Evolutionary conservation across 2,888 invertebrate genomes (phyloP), one percentile per base, ranked within the genome.

Genomic region (Malthinus flaveolus): DNA sequence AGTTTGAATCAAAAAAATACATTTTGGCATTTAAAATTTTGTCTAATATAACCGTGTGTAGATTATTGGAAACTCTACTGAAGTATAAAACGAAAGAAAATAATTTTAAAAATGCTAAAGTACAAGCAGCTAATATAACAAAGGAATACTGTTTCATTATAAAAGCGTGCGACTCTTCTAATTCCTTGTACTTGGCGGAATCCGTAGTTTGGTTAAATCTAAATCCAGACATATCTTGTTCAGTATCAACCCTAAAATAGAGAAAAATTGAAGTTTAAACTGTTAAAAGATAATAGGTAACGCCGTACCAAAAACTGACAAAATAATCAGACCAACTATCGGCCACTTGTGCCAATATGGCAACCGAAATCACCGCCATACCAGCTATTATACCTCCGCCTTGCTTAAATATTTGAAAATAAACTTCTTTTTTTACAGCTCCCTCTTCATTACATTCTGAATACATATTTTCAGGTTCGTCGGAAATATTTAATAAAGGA

Each of bases 371-470:
- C 12, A 72, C 56, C 2, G 63, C 31, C 7, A 63, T 47, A 31
- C 68, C 55, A 6, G 69, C 36, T 1, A 61, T 31, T 11, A 66
- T 59, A 34, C 72, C 71, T 8, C 72, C 72, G 32, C 70, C 71
- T 44, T 62, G 67, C 46, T 61, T 57, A 13, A 68, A 62, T 59
- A 74, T 74, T 46, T 64, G 66, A 42, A 61, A 66, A 39, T 73
- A 75, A 13, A 70, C 63, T 1, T 45, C 42, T 10, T 64, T 59
- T 7, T 64, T 63, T 0, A 74, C 71, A 53, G 64, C 65, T 13
- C 74, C 74, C 9, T 59, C 47, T 56, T 69, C 59, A 10, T 70
- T 63, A 1, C 46, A 52, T 61, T 74, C 74, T 7, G 55, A 49
- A 39, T 70, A 72, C 13, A 71, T 59, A 49, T 70, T 68, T 67